These are phyloP conservation scores for Folsomia manolachei DNA, from an alignment of 2,888 invertebrate species.

Conservation along the genomic window DNA sequence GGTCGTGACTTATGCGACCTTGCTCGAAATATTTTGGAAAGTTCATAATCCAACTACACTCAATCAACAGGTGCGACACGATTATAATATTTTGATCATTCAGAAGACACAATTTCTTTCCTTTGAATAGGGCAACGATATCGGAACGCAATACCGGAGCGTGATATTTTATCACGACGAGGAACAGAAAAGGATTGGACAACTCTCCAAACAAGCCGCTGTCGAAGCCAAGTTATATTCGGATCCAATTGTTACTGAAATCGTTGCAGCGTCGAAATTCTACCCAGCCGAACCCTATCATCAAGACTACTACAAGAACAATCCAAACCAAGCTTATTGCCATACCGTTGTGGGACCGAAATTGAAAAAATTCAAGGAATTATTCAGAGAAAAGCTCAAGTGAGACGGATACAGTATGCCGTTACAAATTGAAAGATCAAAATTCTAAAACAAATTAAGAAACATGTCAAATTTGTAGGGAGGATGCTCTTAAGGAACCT, in stretches of 20 bases:
- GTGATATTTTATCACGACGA: constrained; percentile 85
- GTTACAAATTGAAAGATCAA: neutral
- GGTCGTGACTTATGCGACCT: constrained; percentile 68
- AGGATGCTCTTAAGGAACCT: neutral
- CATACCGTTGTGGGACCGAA: constrained; percentile 29
- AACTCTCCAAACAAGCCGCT: constrained; percentile 60
- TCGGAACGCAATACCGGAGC: constrained; percentile 71
- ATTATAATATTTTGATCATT: neutral
- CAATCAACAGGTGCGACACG: neutral
- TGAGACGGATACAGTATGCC: constrained; percentile 14
- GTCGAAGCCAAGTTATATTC: constrained; percentile 52
- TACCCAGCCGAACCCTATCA: constrained; percentile 75
- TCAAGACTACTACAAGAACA: constrained; percentile 40
- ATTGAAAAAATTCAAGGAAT: constrained; percentile 26
- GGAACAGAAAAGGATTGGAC: constrained; percentile 74
- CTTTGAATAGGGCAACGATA: constrained; percentile 30
- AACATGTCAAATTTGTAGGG: neutral
- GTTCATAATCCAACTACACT: neutral
- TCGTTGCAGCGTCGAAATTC: constrained; percentile 74
- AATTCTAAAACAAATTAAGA: too few species aligned
- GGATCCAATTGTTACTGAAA: constrained; percentile 67
- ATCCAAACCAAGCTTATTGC: constrained; percentile 37
- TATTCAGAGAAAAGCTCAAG: constrained; percentile 32
- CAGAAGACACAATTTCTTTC: neutral
- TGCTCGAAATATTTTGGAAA: constrained; percentile 84